Base-by-base conservation (phyloP, 92 coral and sea anemone species). In the Heteractis magnifica region DNA sequence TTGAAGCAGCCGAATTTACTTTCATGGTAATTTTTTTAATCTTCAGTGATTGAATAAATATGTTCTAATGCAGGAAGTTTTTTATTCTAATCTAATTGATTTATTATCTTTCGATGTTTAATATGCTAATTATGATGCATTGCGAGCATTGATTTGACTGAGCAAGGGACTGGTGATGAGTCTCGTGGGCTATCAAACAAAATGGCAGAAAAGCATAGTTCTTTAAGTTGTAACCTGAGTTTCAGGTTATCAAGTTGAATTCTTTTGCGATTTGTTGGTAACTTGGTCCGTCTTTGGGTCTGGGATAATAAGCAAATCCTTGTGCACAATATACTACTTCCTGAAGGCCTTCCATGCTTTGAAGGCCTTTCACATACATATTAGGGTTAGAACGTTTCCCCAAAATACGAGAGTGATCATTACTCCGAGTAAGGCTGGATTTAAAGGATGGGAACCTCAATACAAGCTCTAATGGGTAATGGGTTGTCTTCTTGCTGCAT, bases 201-300 rank as follows among this genome's bases (percentile, higher is more conserved):
- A 26, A 26, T 26, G 26, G 26, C 26, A 26, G 26, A 26, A 26
- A 26, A 26, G 26, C 26, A 26, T 1, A 26, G 26, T 26, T 26
- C 26, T 26, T 1, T 26, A 26, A 26, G 26, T 26, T 26, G 26
- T 26, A 26, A 26, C 26, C 1, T 26, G 26, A 26, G 26, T 26
- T 26, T 26, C 26, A 26, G 26, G 26, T 26, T 26, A 26, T 87
- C 84, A 16, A 87, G 82, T 53, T 84, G 71, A 3, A 87, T 78
- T 70, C 85, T 59, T 79, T 72, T 88, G 71, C 49, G 68, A 77
- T 88, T 87, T 62, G 87, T 88, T 71, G 81, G 91, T 50, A 26
- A 88, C 84, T 49, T 77, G 84, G 68, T 49, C 84, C 9, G 70
- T 76, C 11, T 71, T 44, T 18, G 85, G 91, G 70, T 74, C 71